A percentile compares a stretch with the other conserved stretches of the same genome.
Evolutionary conservation across 2,888 invertebrate genomes (phyloP).

Genomic region (Notodonta dromedarius): DNA sequence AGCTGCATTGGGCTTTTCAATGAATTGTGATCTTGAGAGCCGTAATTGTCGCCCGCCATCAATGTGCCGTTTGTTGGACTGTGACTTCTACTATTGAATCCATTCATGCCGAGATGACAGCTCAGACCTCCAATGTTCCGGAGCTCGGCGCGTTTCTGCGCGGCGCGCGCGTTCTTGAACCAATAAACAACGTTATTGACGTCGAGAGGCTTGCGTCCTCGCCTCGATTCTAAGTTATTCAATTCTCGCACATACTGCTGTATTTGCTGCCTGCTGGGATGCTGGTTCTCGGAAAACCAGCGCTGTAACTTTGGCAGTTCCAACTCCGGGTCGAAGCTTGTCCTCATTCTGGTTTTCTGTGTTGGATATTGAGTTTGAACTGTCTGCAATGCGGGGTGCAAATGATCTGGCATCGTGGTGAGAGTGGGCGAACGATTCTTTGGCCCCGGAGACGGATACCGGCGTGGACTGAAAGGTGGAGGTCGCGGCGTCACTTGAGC

Average conservation of each 20-base stretch:
- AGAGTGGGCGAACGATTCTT: conserved; percentile 80
- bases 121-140: conserved; percentile 85
- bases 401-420: conserved; percentile 79
- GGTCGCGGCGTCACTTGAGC: conserved; percentile 88
- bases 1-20: conserved; percentile 87
- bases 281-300: conserved; percentile 99
- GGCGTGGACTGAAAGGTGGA: conserved; percentile 77
- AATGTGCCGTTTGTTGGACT: conserved; percentile 86
- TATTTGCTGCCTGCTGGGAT: conserved; percentile 98
- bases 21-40: conserved; percentile 81
- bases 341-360: conserved; percentile 97
- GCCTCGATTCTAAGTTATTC: conserved; percentile 95
- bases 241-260: conserved; percentile 97
- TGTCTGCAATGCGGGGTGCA: conserved; percentile 90
- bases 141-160: conserved; percentile 95
- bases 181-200: conserved; percentile 98
- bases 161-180: conserved; percentile 99
- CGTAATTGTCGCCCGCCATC: conserved; percentile 85
- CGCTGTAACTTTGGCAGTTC: conserved; percentile 97
- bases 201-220: conserved; percentile 96
- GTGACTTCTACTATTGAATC: conserved; percentile 86
- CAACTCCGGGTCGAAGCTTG: conserved; percentile 98
- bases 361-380: conserved; percentile 91
- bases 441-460: conserved; percentile 78
- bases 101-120: conserved; percentile 86